These are phyloP conservation scores for Zosterops lateralis DNA, from an alignment of 2,113 vertebrate species.

Conservation along the genomic window DNA sequence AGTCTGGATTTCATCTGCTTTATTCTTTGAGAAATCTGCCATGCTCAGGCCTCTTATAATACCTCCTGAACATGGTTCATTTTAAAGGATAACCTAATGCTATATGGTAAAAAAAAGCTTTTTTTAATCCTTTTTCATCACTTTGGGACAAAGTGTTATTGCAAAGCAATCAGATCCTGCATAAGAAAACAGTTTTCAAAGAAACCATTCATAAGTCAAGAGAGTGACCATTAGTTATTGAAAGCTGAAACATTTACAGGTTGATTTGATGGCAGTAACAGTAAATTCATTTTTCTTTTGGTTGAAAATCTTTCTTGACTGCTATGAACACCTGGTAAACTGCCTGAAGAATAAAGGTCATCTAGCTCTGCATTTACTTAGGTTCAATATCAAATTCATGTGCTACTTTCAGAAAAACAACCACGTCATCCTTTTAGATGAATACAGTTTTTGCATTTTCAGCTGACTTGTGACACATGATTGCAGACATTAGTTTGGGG, in stretches of 20 bases:
- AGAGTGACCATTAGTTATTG: background rate
- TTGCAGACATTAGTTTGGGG: background rate
- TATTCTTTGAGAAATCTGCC: background rate
- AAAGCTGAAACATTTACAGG: background rate
- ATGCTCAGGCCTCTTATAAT: background rate
- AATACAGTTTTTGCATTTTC: background rate
- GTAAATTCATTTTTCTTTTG: background rate
- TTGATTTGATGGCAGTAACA: background rate
- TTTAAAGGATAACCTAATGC: background rate
- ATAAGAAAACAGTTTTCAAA: background rate
- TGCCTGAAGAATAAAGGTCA: background rate
- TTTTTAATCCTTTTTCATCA: background rate
- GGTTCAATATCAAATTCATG: background rate
- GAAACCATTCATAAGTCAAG: background rate
- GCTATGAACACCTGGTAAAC: accelerated
- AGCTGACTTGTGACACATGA: background rate
- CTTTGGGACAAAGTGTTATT: background rate
- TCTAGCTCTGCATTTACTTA: background rate
- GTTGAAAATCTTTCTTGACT: background rate
- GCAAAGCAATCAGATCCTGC: background rate
- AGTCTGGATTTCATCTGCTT: background rate
- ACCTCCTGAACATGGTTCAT: background rate
- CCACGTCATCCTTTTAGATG: background rate
- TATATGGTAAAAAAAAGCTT: background rate
- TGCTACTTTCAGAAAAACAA: background rate